Percentiles rank a stretch among this genome's conserved stretches.
phyloP scores from a whole-genome alignment of 2,888 invertebrate genomes.

The Sphaerophoria rueppellii region DNA sequence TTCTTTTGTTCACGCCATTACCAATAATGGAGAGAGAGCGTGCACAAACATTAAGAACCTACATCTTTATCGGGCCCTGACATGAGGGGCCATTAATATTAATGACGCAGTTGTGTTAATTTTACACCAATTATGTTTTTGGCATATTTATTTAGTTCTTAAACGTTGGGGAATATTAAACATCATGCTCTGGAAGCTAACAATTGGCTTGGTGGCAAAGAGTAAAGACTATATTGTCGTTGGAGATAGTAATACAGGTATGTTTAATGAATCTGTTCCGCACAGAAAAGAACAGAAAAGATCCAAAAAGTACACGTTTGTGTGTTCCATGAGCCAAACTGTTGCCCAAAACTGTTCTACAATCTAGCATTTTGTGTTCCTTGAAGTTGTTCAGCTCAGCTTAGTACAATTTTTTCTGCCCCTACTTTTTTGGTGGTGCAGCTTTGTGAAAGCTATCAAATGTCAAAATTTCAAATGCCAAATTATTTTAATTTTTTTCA shows the following conservation, averaged over 20 bases:
- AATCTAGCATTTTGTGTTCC: too few species aligned
- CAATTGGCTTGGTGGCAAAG: background rate
- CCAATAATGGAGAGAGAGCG: slow-evolving; percentile 56
- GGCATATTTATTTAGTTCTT: slow-evolving; percentile 37
- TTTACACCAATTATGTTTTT: slow-evolving; percentile 46
- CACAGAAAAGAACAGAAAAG: too few species aligned
- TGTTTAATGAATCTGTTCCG: background rate
- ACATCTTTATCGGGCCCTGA: slow-evolving; percentile 67
- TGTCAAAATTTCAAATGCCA: too few species aligned
- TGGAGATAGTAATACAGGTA: background rate
- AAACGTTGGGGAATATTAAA: slow-evolving; percentile 29
- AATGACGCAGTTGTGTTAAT: slow-evolving; percentile 29
- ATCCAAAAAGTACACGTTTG: too few species aligned
- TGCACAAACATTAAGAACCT: slow-evolving; percentile 51
- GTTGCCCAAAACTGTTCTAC: too few species aligned
- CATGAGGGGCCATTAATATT: slow-evolving; percentile 37
- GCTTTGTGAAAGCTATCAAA: too few species aligned
- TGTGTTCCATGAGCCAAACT: too few species aligned
- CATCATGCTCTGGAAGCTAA: slow-evolving; percentile 12
- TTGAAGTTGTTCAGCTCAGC: too few species aligned
- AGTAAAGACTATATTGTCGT: background rate
- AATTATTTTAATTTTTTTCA: too few species aligned
- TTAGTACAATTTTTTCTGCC: too few species aligned
- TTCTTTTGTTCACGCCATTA: slow-evolving; percentile 46
- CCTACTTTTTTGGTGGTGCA: too few species aligned